Conservation (phyloP, 2,888 invertebrate genomes). For the Meteorus cinctellus region DNA sequence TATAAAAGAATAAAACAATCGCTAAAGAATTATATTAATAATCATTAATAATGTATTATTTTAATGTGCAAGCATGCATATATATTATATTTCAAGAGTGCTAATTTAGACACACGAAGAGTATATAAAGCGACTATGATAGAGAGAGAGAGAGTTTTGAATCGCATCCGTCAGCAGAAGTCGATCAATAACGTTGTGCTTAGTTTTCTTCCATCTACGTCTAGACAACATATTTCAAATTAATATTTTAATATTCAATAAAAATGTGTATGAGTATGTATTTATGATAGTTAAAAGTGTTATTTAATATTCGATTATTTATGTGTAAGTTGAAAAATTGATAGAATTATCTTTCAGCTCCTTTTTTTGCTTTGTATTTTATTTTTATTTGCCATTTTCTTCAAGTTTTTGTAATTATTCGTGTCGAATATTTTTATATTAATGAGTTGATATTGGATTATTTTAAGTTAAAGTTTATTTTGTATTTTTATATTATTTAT, state of each 20-base stretch:
- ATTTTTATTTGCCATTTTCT: background rate
- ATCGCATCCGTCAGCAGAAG: conserved; percentile 54
- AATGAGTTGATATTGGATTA: too few species aligned
- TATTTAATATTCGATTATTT: conserved; percentile 30
- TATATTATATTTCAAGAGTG: background rate
- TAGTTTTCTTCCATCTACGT: conserved; percentile 43
- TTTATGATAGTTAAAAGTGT: background rate
- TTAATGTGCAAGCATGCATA: conserved; percentile 24
- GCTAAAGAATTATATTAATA: background rate
- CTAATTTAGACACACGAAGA: conserved; percentile 11
- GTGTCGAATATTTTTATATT: conserved; percentile 24
- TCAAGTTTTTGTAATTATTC: background rate
- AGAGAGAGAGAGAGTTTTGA: conserved; percentile 46
- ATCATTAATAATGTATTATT: background rate
- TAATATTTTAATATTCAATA: background rate
- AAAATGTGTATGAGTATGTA: background rate
- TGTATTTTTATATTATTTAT: too few species aligned
- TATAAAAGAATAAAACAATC: background rate
- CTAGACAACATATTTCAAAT: background rate
- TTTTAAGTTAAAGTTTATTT: too few species aligned
- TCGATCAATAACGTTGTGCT: conserved; percentile 61
- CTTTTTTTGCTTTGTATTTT: conserved; percentile 4
- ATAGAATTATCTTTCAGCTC: too few species aligned
- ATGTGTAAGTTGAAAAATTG: conserved; percentile 36
- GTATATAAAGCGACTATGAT: conserved; percentile 39